Evolutionary conservation across 2,797 vertebrate genomes (phyloP).

Genomic region (Triplophysa yarkandensis): DNA sequence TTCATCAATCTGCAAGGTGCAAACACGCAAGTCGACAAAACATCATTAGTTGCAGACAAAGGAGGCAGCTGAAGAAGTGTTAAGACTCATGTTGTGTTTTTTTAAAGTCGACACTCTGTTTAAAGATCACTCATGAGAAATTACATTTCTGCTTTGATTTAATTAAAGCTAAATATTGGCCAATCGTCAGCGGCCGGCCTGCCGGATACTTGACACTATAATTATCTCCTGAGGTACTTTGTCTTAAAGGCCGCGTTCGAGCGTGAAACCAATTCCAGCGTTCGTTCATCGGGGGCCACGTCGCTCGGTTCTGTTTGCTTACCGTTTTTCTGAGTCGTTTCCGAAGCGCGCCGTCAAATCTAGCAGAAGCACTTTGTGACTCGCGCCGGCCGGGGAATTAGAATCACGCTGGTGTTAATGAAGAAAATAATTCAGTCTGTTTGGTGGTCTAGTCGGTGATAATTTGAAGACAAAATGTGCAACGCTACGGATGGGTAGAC

Average conservation of each 20-base stretch:
- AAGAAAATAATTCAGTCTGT: conserved; percentile 52
- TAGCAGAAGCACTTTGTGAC: conserved; percentile 39
- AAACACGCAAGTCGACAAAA: not conserved
- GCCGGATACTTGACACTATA: conserved; percentile 81
- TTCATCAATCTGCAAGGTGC: conserved; percentile 17
- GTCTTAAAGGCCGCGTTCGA: conserved; percentile 81
- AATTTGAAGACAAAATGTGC: not conserved
- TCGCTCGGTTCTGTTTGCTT: conserved; percentile 67
- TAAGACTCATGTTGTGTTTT: conserved; percentile 69
- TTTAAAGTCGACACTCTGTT: conserved; percentile 67
- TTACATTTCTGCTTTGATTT: conserved; percentile 84
- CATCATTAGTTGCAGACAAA: not conserved
- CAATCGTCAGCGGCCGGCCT: conserved; percentile 76
- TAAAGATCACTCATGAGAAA: conserved; percentile 79
- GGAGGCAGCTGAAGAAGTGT: conserved; percentile 64
- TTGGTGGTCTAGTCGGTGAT: conserved; percentile 36
- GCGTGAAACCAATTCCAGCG: conserved; percentile 79
- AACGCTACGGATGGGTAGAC: conserved; percentile 14
- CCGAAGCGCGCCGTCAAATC: conserved; percentile 39
- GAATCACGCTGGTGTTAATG: conserved; percentile 37
- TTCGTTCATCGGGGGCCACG: conserved; percentile 69
- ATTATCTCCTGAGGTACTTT: conserved; percentile 85
- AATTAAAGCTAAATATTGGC: conserved; percentile 85
- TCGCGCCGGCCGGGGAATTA: conserved; percentile 40
- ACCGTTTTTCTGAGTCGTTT: conserved; percentile 61